Conservation (phyloP, 2,888 invertebrate genomes). For the Miltochrista miniata region DNA sequence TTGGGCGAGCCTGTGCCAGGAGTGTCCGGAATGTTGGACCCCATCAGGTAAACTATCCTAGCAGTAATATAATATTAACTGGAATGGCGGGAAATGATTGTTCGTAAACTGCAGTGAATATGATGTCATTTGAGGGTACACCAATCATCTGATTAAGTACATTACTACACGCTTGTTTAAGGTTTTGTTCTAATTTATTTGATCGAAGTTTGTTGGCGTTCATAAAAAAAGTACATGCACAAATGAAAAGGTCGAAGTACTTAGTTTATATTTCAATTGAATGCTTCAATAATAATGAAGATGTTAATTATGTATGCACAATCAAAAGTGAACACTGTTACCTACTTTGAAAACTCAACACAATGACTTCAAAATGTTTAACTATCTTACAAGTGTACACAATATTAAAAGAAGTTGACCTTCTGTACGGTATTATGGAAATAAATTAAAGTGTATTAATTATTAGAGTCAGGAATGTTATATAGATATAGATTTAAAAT, state of each 20-base stretch:
- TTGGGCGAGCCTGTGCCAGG: conserved; percentile 86
- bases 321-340: conserved; percentile 6
- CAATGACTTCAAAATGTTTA: neutral
- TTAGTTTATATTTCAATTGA: too few relatives aligned
- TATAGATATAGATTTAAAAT: too few relatives aligned
- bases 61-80: neutral
- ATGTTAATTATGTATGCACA: conserved; percentile 13
- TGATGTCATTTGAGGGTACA: neutral
- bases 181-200: neutral
- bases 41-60: conserved; percentile 81
- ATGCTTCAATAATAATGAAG: conserved; percentile 3
- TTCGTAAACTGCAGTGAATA: conserved; percentile 8
- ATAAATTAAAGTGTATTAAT: too few relatives aligned
- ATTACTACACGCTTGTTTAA: neutral
- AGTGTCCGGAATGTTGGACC: conserved; percentile 86
- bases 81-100: neutral
- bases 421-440: too few relatives aligned
- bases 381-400: too few relatives aligned
- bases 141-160: neutral
- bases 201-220: too few relatives aligned
- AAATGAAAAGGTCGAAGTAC: too few relatives aligned
- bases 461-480: too few relatives aligned
- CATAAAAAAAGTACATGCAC: too few relatives aligned
- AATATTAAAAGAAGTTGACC: too few relatives aligned
- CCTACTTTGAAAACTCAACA: conserved; percentile 8